A percentile compares a stretch with the other conserved stretches of the same genome.
Conservation (phyloP, 2,113 vertebrate genomes). For the Pterocles orientalis region DNA sequence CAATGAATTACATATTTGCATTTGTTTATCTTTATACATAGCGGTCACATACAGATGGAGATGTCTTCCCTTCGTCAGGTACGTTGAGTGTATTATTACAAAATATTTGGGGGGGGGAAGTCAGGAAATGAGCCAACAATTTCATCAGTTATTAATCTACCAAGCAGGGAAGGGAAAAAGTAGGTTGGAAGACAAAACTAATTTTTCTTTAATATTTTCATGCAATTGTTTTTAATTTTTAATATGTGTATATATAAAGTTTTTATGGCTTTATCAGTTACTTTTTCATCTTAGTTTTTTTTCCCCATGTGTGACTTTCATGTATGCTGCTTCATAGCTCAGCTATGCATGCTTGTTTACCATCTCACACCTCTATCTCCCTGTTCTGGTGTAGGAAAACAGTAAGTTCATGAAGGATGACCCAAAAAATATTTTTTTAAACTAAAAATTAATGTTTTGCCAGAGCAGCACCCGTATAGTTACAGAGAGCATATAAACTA, state of each 20-base stretch:
- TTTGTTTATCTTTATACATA: conserved; percentile 53
- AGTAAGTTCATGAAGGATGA: neutral
- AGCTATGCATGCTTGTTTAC: neutral
- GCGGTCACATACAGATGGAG: conserved; percentile 83
- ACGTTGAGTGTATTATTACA: neutral
- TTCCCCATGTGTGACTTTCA: fast-evolving
- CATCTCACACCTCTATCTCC: neutral
- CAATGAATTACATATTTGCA: neutral
- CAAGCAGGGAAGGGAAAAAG: neutral
- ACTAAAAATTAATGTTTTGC: neutral
- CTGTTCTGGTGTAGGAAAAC: neutral
- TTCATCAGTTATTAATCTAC: neutral
- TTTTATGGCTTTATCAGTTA: neutral
- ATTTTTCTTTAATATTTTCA: neutral
- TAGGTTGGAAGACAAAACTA: neutral
- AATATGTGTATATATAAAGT: fast-evolving
- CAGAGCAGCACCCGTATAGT: neutral
- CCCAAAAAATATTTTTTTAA: neutral
- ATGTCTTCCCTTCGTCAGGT: conserved; percentile 81
- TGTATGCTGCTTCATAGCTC: neutral
- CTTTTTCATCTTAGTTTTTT: neutral
- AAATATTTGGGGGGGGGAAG: neutral
- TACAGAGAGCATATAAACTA: neutral
- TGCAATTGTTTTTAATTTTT: neutral
- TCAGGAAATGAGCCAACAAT: neutral